A percentile compares a stretch with the other conserved stretches of the same genome.
phyloP scores from a whole-genome alignment of 2,797 vertebrate genomes.

The Coluber constrictor region DNA sequence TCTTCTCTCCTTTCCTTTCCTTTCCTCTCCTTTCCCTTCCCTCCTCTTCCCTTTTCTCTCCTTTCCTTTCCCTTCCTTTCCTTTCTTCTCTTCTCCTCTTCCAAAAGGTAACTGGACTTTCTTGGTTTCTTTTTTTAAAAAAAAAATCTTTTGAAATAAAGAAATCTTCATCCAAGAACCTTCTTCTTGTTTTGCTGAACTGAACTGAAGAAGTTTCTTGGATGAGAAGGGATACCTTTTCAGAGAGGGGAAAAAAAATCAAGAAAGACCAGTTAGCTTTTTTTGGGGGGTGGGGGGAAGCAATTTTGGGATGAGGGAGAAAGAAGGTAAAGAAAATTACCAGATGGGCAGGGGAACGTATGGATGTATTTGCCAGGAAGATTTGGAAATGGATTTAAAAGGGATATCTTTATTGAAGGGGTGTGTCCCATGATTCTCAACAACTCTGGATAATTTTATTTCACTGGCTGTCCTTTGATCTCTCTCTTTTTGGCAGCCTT shows the following conservation, averaged over 20 bases:
- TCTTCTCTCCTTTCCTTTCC: no score
- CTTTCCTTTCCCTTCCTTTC: no score
- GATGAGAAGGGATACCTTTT: not conserved
- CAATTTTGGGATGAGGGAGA: not conserved
- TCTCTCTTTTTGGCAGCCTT: not conserved
- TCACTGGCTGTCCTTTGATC: not conserved
- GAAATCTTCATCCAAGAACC: not conserved
- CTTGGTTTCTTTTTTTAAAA: not conserved
- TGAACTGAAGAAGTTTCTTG: not conserved
- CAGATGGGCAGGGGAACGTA: not conserved
- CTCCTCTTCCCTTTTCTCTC: no score
- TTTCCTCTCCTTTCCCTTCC: no score
- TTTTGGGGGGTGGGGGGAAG: fast-evolving
- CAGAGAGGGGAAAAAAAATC: not conserved
- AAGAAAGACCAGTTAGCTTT: not conserved
- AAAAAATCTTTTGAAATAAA: no score
- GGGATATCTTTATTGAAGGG: not conserved
- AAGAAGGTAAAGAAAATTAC: not conserved
- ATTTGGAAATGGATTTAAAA: not conserved
- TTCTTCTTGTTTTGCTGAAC: not conserved
- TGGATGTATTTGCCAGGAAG: not conserved
- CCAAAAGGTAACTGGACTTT: not conserved
- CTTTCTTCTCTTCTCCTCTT: not conserved
- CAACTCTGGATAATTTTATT: not conserved
- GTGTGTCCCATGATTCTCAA: not conserved